Evolutionary conservation across 1,140 invertebrate genomes (phyloP).

Genomic region (Drosophila bocki): DNA sequence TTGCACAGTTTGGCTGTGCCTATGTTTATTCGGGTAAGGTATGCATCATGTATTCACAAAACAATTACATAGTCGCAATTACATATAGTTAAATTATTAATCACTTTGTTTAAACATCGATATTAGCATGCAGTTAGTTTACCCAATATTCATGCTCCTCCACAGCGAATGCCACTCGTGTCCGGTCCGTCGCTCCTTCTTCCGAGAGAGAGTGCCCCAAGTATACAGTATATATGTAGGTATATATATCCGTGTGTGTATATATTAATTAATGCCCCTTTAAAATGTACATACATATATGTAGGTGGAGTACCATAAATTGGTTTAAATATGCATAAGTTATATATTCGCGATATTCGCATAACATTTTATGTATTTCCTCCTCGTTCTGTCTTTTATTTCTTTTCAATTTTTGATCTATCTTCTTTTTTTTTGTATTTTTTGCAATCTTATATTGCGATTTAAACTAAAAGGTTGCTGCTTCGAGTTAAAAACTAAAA

Average conservation of each 20-base stretch:
- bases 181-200: slow-evolving; percentile 32
- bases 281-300: slow-evolving; percentile 68
- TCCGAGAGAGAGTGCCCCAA: slow-evolving; percentile 39
- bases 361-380: slow-evolving; percentile 57
- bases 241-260: slow-evolving; percentile 47
- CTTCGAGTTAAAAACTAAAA: slow-evolving; percentile 47
- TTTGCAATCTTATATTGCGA: slow-evolving; percentile 43
- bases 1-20: slow-evolving; percentile 62
- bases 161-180: slow-evolving; percentile 50
- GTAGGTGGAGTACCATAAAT: slow-evolving; percentile 51
- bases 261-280: slow-evolving; percentile 61
- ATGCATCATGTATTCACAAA: slow-evolving; percentile 65
- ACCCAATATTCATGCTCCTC: slow-evolving; percentile 45
- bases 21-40: slow-evolving; percentile 68
- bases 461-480: slow-evolving; percentile 49
- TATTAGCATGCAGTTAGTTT: slow-evolving; percentile 40
- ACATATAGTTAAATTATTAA: slow-evolving; percentile 67
- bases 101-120: slow-evolving; percentile 71
- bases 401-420: not conserved
- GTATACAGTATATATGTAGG: slow-evolving; percentile 43
- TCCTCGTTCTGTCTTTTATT: slow-evolving; percentile 17
- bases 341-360: slow-evolving; percentile 43
- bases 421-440: slow-evolving; percentile 38
- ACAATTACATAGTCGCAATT: slow-evolving; percentile 62
- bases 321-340: slow-evolving; percentile 71